phyloP scores from a whole-genome alignment of 2,797 vertebrate species.

The Botia almorhae region DNA sequence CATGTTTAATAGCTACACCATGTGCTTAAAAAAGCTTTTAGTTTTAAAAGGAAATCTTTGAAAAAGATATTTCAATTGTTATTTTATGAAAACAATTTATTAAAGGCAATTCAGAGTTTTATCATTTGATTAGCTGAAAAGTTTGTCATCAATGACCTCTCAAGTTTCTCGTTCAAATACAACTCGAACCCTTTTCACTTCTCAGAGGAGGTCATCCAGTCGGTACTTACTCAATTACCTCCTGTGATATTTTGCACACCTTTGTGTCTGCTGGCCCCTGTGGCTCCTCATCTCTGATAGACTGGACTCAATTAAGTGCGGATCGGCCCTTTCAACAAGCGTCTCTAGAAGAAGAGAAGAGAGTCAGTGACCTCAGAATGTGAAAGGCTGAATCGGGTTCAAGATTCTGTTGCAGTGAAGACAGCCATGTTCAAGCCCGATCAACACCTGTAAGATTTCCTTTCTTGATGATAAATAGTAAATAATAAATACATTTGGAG shows the following conservation, averaged over 20 bases:
- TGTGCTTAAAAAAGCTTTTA: background rate
- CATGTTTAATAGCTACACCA: background rate
- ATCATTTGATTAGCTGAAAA: background rate
- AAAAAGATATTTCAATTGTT: background rate
- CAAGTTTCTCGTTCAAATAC: slow-evolving; percentile 13
- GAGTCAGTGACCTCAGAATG: slow-evolving; percentile 67
- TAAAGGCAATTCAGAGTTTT: too few species aligned
- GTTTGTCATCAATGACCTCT: slow-evolving; percentile 2
- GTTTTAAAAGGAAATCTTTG: background rate
- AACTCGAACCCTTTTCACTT: slow-evolving; percentile 30
- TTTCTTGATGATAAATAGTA: too few species aligned
- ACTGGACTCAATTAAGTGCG: slow-evolving; percentile 74
- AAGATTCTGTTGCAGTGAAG: slow-evolving; percentile 18
- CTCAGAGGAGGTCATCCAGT: slow-evolving; percentile 38
- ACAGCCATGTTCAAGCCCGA: background rate
- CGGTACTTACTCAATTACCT: slow-evolving; percentile 42
- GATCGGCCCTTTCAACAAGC: slow-evolving; percentile 65
- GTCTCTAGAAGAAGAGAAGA: slow-evolving; percentile 65
- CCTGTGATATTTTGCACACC: slow-evolving; percentile 45
- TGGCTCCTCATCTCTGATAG: slow-evolving; percentile 36
- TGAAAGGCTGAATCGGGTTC: slow-evolving; percentile 52
- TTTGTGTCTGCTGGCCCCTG: slow-evolving; percentile 20
- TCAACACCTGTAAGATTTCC: background rate
- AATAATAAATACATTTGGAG: too few species aligned
- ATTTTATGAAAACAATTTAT: background rate